Base-by-base conservation (phyloP, 2,888 invertebrate genomes). In the Andrena praecox region DNA sequence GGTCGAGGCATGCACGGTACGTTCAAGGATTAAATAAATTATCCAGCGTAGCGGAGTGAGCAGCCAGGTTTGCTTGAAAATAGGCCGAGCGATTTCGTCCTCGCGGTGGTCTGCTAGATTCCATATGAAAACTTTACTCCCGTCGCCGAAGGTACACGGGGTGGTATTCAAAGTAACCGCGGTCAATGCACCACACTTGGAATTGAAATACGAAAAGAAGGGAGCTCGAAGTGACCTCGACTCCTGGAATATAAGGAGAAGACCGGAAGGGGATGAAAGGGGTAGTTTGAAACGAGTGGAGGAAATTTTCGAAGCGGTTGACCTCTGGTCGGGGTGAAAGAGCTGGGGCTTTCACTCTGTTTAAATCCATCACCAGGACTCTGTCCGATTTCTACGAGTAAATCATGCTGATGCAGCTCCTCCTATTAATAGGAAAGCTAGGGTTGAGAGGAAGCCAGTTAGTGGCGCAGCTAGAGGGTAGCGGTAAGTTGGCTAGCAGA, bases 161-260 rank as follows among this genome's bases (percentile, higher is more conserved):
- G 6, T 27, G 71, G 54, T 71, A 67, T 80, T 80, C 54, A 56
- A 79, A 80, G 33, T 72, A 80, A 66, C 24, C 48, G 60, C 7
- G 52, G 72, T 66, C n/a, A 63, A 63, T 60, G 70, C 62, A 31
- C 56, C 67, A 56, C 20, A 54, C 66, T 63, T 50, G 80, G 50
- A 80, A 80, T 80, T 72, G 80, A 72, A 80, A 80, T 72, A 54
- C 67, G 80, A 68, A 80, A 80, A 72, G 79, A 79, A 42, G 71
- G 60, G 66, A 66, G 20, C 56, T 16, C 20, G 50, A 16, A 52
- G 66, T 68, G 72, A 79, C 80, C 80, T n/a, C 31, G 60, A 10
- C 56, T 29, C 20, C 24, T 42, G 1, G 33, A 60, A 67, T 42
- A 54, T 42, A 42, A 27, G 33, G 64, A 24, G 35, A 50, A 64